Conservation (phyloP, 2,797 vertebrate genomes). For the Trematomus bernacchii region DNA sequence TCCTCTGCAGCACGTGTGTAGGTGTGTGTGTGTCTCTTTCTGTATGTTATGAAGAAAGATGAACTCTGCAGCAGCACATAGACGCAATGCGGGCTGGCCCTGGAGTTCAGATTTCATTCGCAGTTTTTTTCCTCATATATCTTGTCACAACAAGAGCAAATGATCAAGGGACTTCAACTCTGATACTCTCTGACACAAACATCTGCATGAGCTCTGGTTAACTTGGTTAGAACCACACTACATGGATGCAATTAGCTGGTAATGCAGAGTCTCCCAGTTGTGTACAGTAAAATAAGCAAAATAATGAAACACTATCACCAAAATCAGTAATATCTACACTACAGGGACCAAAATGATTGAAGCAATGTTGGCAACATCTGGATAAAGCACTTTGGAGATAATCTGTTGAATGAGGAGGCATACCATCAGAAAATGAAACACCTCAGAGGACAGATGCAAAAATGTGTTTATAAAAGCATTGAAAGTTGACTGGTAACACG, state of each 20-base stretch:
- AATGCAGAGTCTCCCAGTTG: conserved; percentile 29
- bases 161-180: neutral
- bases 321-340: conserved; percentile 33
- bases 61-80: conserved; percentile 63
- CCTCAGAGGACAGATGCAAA: conserved; percentile 29
- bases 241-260: conserved; percentile 40
- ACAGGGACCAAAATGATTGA: conserved; percentile 3
- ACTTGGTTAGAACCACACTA: conserved; percentile 16
- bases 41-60: conserved; percentile 70
- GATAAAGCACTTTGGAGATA: conserved; percentile 41
- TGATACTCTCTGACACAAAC: conserved; percentile 8
- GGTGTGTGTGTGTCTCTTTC: conserved; percentile 55
- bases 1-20: conserved; percentile 48
- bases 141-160: conserved; percentile 43
- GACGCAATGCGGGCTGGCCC: conserved; percentile 60
- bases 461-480: conserved; percentile 17
- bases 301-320: conserved; percentile 51
- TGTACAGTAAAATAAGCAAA: conserved; percentile 34
- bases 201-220: conserved; percentile 35
- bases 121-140: conserved; percentile 45
- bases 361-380: conserved; percentile 43
- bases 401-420: conserved; percentile 35
- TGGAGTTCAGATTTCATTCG: conserved; percentile 49
- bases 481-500: conserved; percentile 20
- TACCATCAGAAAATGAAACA: conserved; percentile 49